Evolutionary conservation across 30 jellyfish, hydroid and myxozoan species (phyloP), one percentile per base, ranked within the genome.

Genomic region (Sanderia malayensis): DNA sequence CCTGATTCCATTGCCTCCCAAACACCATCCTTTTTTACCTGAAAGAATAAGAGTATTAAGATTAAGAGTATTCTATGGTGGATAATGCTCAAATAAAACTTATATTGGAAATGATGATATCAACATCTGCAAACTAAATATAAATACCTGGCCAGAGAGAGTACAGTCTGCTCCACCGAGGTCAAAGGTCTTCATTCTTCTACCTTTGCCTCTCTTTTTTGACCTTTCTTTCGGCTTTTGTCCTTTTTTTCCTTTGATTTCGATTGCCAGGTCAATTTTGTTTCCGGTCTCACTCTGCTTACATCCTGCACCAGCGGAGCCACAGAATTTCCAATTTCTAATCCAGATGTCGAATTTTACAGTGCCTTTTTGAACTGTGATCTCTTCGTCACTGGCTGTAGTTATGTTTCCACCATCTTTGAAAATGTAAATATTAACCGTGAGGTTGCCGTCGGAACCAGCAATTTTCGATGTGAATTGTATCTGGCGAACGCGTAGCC

Each of bases 271-370:
- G 13, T 55, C 67, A 7, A 55, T 7, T 4, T 55, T 3, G 7
- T 21, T 55, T 7, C 67, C 67, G 18, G 13, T 55, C 18, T 7
- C 7, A 3, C 67, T n/a, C 7, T 3, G 13, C 67, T 18, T 55
- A n/a, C 67, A 55, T 4, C n/a, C 31, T 7, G 18, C 67, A 55
- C 67, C 67, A 55, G 6, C 67, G 8, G 67, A 55, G 13, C 85
- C 85, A 55, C 85, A 73, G 64, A 73, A 73, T 4, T 74, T 24
- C 83, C 83, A 71, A 34, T 45, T 29, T 34, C n/a, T 44, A 11
- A 71, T 20, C 25, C 19, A 15, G 13, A 71, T 71, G 37, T 71
- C 55, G 25, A 71, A 71, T 74, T 71, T 71, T 24, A 71, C 55
- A 1, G 83, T 46, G 18, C 83, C 83, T 52, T 52, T 46, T 31